Conservation (phyloP, 64 coral and sea anemone genomes). For the Cladopsammia gracilis region DNA sequence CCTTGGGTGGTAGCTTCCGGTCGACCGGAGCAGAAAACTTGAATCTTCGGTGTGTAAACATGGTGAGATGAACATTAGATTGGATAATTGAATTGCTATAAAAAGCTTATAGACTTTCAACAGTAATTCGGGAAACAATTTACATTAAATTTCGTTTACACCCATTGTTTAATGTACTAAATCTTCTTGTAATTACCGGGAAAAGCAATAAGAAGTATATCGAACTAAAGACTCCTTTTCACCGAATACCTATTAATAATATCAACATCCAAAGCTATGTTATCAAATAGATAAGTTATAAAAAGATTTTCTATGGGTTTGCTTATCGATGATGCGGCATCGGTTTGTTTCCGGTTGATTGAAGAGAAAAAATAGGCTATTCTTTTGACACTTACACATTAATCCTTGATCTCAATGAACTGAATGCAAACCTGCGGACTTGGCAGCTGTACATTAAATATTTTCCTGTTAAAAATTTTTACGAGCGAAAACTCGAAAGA, state of each 20-base stretch:
- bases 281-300: background rate
- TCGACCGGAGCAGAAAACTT: background rate
- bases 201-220: background rate
- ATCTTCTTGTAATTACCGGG: conserved; percentile 22
- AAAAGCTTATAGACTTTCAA: background rate
- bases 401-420: conserved; percentile 12
- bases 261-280: background rate
- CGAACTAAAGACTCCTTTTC: background rate
- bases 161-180: conserved; percentile 14
- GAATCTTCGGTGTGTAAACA: background rate
- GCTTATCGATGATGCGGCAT: background rate
- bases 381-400: background rate
- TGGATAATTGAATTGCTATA: background rate
- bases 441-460: background rate
- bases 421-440: background rate
- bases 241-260: background rate
- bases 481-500: background rate
- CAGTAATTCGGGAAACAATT: conserved; percentile 11
- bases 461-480: background rate
- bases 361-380: conserved; percentile 23
- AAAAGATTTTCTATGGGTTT: background rate
- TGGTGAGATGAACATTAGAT: background rate
- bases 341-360: conserved; percentile 15
- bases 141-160: conserved; percentile 12
- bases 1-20: conserved; percentile 41